Evolutionary conservation across 1,140 invertebrate species (phyloP).

Genomic region (Drosophila auraria): DNA sequence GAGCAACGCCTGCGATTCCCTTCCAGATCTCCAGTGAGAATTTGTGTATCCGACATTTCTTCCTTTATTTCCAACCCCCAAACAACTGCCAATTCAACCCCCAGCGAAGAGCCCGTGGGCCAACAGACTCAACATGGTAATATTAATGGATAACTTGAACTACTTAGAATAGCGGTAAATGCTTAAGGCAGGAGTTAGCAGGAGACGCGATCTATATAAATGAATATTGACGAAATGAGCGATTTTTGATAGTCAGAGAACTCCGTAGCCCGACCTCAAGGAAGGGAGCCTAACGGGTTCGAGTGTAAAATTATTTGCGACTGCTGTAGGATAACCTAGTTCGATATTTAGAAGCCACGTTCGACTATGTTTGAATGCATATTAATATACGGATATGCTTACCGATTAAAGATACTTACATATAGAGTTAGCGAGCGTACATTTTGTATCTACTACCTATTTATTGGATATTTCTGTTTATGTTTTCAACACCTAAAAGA

Average conservation of each 20-base stretch:
- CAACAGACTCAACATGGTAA: conserved; percentile 37
- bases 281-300: conserved; percentile 27
- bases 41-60: conserved; percentile 30
- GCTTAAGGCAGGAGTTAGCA: conserved; percentile 61
- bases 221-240: conserved; percentile 60
- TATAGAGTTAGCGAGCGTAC: conserved; percentile 56
- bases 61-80: conserved; percentile 32
- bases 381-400: conserved; percentile 45
- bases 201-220: conserved; percentile 46
- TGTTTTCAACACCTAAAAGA: conserved; percentile 44
- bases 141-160: conserved; percentile 62
- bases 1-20: conserved; percentile 13
- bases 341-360: conserved; percentile 50
- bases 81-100: conserved; percentile 27
- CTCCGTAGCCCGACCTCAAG: conserved; percentile 43
- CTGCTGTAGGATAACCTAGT: conserved; percentile 73
- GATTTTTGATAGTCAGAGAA: conserved; percentile 76
- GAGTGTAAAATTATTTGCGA: conserved; percentile 78
- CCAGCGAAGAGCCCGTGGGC: conserved; percentile 11
- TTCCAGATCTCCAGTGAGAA: conserved; percentile 22
- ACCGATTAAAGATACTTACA: conserved; percentile 49
- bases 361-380: conserved; percentile 72
- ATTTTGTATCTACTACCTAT: conserved; percentile 64
- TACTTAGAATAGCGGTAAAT: conserved; percentile 68
- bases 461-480: conserved; percentile 77